Conservation (phyloP, 2,113 vertebrate species). For the Hippopotamus amphibius region DNA sequence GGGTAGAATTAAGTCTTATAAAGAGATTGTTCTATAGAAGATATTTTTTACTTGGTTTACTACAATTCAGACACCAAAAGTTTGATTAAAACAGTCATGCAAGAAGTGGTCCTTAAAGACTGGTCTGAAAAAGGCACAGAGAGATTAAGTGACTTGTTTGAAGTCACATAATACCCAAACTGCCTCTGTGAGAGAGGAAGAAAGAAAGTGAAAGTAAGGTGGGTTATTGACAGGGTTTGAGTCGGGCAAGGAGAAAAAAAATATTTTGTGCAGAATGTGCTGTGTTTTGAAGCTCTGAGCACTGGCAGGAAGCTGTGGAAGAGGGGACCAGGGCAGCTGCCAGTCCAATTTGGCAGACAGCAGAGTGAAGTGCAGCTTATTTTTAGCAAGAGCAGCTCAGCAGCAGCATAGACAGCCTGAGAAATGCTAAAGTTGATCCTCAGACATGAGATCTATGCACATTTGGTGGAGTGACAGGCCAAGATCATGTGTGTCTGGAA, state of each 20-base stretch:
- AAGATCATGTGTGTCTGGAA: background rate
- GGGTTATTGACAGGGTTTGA: background rate
- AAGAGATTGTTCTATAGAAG: background rate
- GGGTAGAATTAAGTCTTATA: background rate
- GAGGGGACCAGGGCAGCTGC: background rate
- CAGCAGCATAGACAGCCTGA: background rate
- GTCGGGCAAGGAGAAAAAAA: background rate
- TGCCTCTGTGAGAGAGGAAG: background rate
- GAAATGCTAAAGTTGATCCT: background rate
- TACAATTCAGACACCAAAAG: background rate
- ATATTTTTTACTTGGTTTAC: background rate
- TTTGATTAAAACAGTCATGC: background rate
- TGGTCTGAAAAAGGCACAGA: background rate
- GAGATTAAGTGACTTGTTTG: slow-evolving; percentile 6
- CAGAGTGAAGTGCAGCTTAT: background rate
- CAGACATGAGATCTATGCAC: background rate
- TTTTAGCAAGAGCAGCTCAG: background rate
- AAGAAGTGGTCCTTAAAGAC: slow-evolving; percentile 1
- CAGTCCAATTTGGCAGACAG: background rate
- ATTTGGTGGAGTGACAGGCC: background rate
- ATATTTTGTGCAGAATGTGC: background rate
- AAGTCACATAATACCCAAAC: background rate
- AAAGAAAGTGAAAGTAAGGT: background rate
- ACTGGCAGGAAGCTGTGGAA: background rate
- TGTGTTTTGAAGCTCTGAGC: background rate